These are phyloP conservation scores for Planiliza haematocheilus DNA, from an alignment of 2,113 vertebrate species.

Conservation along the genomic window DNA sequence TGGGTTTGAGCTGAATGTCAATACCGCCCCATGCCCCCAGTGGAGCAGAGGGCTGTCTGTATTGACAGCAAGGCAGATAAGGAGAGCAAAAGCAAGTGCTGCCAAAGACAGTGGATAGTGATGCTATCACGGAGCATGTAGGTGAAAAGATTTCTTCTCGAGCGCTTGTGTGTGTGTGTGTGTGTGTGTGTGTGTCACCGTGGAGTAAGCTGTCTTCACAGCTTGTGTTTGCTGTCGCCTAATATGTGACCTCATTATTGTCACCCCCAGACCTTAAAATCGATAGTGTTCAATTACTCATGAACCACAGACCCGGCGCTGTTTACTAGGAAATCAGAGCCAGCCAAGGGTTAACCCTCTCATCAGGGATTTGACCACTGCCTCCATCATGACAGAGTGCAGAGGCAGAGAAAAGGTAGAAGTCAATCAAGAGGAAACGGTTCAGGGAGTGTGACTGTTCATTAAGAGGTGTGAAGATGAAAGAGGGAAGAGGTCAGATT, in stretches of 20 bases:
- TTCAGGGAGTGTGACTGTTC: conserved; percentile 56
- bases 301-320: conserved; percentile 66
- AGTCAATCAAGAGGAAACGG: conserved; percentile 60
- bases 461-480: conserved; percentile 76
- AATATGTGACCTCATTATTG: conserved; percentile 79
- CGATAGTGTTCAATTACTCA: conserved; percentile 82
- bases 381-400: conserved; percentile 28
- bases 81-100: conserved; percentile 70
- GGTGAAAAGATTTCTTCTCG: conserved; percentile 52
- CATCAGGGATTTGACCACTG: conserved; percentile 62
- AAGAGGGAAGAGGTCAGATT: conserved; percentile 66
- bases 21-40: conserved; percentile 77
- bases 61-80: conserved; percentile 77
- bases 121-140: conserved; percentile 58
- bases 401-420: conserved; percentile 35
- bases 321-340: conserved; percentile 58
- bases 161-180: conserved; percentile 8
- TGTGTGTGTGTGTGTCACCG: conserved; percentile 24
- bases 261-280: conserved; percentile 74
- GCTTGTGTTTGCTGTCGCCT: conserved; percentile 74
- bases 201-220: conserved; percentile 56
- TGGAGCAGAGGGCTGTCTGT: conserved; percentile 76
- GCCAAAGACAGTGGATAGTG: conserved; percentile 69
- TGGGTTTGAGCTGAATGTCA: conserved; percentile 85
- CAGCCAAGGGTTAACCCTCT: conserved; percentile 63